These are phyloP conservation scores for Dipodomys stephensi DNA, from an alignment of 2,113 vertebrate species.

Conservation along the genomic window DNA sequence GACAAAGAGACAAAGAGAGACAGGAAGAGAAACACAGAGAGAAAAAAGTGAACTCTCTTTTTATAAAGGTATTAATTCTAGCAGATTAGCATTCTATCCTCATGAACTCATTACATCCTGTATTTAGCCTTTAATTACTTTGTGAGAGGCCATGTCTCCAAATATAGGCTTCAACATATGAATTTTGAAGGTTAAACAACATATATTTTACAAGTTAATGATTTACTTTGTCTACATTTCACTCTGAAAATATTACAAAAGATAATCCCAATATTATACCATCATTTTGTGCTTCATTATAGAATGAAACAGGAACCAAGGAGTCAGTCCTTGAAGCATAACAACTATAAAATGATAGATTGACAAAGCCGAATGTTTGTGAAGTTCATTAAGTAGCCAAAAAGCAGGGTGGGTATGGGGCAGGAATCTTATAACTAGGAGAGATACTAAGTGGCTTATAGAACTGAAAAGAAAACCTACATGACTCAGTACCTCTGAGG, in stretches of 20 bases:
- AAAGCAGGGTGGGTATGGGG: neutral
- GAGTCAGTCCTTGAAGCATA: constrained; percentile 18
- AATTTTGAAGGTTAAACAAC: neutral
- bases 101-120: neutral
- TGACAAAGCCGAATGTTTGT: constrained; percentile 1
- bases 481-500: neutral
- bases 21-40: neutral
- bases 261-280: neutral
- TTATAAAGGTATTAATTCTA: neutral
- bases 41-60: neutral
- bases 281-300: neutral
- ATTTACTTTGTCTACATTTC: neutral
- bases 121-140: neutral
- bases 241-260: constrained; percentile 19
- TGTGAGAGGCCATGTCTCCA: neutral
- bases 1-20: too few relatives aligned
- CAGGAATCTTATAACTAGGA: neutral
- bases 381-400: neutral
- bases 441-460: neutral
- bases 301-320: neutral
- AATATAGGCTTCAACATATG: neutral
- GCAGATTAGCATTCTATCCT: neutral
- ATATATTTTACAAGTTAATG: neutral
- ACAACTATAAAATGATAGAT: neutral
- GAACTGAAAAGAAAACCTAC: neutral